Conservation (phyloP, 1,140 invertebrate species). For the Listronotus bonariensis region DNA sequence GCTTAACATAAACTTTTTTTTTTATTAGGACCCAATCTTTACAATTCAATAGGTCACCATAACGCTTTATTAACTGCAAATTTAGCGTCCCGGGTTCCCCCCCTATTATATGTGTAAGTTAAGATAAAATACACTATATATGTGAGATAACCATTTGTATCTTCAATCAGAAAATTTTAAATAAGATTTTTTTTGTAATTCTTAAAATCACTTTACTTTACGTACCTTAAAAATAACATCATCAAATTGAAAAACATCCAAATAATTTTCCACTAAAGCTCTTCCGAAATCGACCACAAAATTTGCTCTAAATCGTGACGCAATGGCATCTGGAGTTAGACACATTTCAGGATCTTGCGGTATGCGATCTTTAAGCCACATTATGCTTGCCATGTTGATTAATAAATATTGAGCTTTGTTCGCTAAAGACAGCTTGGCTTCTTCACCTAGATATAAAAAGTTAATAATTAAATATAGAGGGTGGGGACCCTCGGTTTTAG, state of each 20-base stretch:
- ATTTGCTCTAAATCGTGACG: constrained; percentile 72
- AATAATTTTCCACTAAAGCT: constrained; percentile 77
- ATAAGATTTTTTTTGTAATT: no score
- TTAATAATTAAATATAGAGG: background rate
- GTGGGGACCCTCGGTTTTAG: no score
- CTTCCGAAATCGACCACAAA: constrained; percentile 65
- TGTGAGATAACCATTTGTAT: no score
- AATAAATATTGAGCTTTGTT: constrained; percentile 90
- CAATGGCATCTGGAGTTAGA: constrained; percentile 59
- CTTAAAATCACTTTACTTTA: no score
- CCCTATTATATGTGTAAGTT: no score
- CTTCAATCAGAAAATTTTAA: no score
- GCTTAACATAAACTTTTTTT: no score
- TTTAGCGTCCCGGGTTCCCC: no score
- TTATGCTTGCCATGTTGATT: constrained; percentile 77
- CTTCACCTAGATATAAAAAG: constrained; percentile 49
- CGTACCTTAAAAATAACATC: constrained; percentile 68
- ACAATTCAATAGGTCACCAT: no score
- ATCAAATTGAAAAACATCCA: constrained; percentile 73
- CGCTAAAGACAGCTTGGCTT: constrained; percentile 69
- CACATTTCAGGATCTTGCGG: constrained; percentile 59
- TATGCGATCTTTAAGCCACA: constrained; percentile 67
- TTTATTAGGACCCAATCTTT: no score
- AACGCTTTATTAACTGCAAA: no score
- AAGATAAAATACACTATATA: no score